Evolutionary conservation across 2,797 vertebrate genomes (phyloP).

Genomic region (Malacoraja senta): DNA sequence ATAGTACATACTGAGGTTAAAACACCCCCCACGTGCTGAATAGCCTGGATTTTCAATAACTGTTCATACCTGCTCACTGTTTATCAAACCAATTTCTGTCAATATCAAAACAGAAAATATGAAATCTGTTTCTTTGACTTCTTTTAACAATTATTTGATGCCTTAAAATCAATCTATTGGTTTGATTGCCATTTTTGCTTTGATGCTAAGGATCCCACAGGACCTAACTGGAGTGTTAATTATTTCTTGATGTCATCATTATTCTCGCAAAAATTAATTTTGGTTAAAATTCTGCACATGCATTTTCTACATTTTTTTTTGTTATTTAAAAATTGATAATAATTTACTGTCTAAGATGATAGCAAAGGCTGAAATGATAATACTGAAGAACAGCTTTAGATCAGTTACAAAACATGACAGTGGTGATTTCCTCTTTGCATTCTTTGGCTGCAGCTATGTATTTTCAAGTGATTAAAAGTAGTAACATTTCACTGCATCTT

Average conservation of each 20-base stretch:
- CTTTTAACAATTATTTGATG: background rate
- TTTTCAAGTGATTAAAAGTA: no score
- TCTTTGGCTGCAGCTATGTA: no score
- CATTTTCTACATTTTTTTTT: background rate
- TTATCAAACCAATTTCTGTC: background rate
- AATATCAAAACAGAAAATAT: background rate
- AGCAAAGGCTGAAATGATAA: background rate
- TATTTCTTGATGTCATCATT: slow-evolving; percentile 1
- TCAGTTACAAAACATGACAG: background rate
- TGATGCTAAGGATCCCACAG: background rate
- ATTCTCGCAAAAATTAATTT: background rate
- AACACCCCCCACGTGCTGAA: no score
- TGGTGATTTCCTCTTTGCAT: no score
- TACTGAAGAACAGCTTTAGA: background rate
- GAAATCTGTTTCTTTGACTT: background rate
- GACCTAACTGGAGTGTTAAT: background rate
- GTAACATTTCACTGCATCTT: no score
- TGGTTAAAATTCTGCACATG: background rate
- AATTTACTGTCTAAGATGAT: background rate
- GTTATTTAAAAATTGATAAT: background rate
- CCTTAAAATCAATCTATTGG: background rate
- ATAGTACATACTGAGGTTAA: no score
- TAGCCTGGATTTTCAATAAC: no score
- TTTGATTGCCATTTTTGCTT: background rate
- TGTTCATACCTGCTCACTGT: background rate